Evolutionary conservation across 2,888 invertebrate genomes (phyloP).

Genomic region (Hololepta plana): DNA sequence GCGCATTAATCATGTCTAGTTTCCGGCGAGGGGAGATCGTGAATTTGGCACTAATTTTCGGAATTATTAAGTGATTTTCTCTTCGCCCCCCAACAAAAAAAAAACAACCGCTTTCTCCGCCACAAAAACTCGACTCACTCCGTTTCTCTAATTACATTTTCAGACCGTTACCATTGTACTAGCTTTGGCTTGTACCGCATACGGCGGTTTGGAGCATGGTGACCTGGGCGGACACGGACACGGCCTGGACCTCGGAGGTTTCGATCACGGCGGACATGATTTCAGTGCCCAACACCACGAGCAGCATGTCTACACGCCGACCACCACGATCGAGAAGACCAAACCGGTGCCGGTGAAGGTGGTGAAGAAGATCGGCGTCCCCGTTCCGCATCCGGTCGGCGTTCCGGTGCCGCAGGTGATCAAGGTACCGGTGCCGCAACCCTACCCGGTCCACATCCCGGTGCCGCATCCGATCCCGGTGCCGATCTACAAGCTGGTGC

Average conservation of each 20-base stretch:
- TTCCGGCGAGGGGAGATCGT: no score
- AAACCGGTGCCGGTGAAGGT: conserved; percentile 52
- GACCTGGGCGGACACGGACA: conserved; percentile 11
- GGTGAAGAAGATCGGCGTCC: conserved; percentile 52
- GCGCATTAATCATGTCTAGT: no score
- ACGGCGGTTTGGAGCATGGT: conserved; percentile 14
- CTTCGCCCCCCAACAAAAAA: no score
- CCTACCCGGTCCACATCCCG: conserved; percentile 51
- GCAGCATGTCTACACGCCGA: conserved; percentile 33
- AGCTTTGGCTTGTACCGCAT: conserved; percentile 12
- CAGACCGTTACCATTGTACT: conserved; percentile 14
- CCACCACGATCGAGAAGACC: conserved; percentile 46
- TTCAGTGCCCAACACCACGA: conserved; percentile 34
- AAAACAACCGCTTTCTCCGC: no score
- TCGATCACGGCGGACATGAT: conserved; percentile 11
- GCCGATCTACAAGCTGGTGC: conserved; percentile 54
- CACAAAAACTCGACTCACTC: no score
- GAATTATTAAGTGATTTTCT: no score
- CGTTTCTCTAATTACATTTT: no score
- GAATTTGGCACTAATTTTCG: no score
- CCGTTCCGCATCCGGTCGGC: conserved; percentile 55
- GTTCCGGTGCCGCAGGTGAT: conserved; percentile 51
- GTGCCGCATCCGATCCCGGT: conserved; percentile 56
- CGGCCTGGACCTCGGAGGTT: conserved; percentile 7
- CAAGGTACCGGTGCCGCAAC: conserved; percentile 55